phyloP scores from a whole-genome alignment of 2,888 invertebrate genomes.

The Steromphala cineraria region DNA sequence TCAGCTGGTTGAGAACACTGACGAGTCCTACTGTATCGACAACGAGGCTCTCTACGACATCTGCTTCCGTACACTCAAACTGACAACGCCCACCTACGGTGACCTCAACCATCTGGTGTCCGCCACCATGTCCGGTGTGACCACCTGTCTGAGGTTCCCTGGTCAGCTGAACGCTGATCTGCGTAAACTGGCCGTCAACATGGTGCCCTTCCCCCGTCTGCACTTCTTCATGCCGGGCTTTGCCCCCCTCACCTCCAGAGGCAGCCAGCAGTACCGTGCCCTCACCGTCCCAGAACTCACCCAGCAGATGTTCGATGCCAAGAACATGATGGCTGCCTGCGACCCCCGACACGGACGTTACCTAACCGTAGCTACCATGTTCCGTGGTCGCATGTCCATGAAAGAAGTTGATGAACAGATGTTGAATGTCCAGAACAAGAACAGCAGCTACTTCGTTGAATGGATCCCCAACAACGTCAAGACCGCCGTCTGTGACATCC shows the following conservation, averaged over 20 bases:
- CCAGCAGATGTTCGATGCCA: constrained; percentile 89
- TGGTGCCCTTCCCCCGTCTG: constrained; percentile 76
- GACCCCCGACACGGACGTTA: constrained; percentile 69
- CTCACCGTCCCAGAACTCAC: constrained; percentile 61
- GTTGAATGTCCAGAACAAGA: constrained; percentile 83
- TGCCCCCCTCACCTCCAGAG: background rate
- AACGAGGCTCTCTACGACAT: constrained; percentile 67
- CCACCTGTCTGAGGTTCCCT: constrained; percentile 31
- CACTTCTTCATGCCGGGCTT: constrained; percentile 91
- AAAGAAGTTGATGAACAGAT: constrained; percentile 83
- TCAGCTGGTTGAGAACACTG: constrained; percentile 88
- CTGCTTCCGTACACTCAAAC: too few species aligned
- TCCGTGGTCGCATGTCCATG: constrained; percentile 74
- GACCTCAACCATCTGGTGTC: constrained; percentile 35
- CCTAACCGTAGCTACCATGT: constrained; percentile 71
- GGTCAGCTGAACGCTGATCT: constrained; percentile 45
- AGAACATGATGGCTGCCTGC: constrained; percentile 81
- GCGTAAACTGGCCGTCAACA: constrained; percentile 35
- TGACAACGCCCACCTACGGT: constrained; percentile 31
- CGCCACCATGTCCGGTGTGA: constrained; percentile 33
- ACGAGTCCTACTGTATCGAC: constrained; percentile 91
- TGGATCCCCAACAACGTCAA: constrained; percentile 77
- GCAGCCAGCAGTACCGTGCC: constrained; percentile 6
- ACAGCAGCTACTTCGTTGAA: constrained; percentile 62
- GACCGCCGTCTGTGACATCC: constrained; percentile 92